Percentiles rank a stretch among this genome's conserved stretches.
These are phyloP conservation scores for Xylophagus ater DNA, from an alignment of 2,888 invertebrate species.

Conservation along the genomic window DNA sequence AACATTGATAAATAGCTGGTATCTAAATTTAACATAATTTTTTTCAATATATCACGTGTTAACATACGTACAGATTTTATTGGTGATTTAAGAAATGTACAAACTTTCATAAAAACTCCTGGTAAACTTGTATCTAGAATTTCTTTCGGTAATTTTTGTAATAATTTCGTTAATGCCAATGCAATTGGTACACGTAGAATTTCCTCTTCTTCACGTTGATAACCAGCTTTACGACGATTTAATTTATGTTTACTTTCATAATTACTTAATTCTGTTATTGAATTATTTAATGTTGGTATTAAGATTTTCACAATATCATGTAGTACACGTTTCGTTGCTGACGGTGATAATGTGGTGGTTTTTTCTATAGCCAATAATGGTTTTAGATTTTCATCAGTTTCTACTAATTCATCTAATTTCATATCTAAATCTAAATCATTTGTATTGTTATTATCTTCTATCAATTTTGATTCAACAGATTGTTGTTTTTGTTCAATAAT, in stretches of 20 bases:
- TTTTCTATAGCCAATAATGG: conserved; percentile 34
- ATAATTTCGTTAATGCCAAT: conserved; percentile 78
- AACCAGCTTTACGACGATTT: conserved; percentile 54
- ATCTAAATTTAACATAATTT: conserved; percentile 78
- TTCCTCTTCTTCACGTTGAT: conserved; percentile 80
- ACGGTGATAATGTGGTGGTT: conserved; percentile 49
- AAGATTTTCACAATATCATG: conserved; percentile 56
- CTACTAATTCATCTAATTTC: conserved; percentile 36
- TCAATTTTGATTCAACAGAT: no score
- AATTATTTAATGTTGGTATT: conserved; percentile 67
- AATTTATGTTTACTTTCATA: conserved; percentile 69
- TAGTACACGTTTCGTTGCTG: conserved; percentile 66
- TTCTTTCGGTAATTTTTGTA: conserved; percentile 73
- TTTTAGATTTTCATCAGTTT: conserved; percentile 32
- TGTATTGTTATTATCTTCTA: conserved; percentile 20
- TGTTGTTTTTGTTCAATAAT: background rate
- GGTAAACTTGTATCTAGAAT: conserved; percentile 66
- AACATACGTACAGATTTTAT: conserved; percentile 73
- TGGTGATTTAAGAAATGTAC: conserved; percentile 81
- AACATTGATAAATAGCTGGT: conserved; percentile 66
- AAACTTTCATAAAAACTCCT: conserved; percentile 78
- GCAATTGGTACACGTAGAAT: conserved; percentile 85
- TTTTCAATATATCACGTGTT: conserved; percentile 83
- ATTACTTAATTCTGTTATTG: conserved; percentile 55
- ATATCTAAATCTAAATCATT: conserved; percentile 34